Conservation (phyloP, 2,888 invertebrate genomes). For the Ormyrus rosae region DNA sequence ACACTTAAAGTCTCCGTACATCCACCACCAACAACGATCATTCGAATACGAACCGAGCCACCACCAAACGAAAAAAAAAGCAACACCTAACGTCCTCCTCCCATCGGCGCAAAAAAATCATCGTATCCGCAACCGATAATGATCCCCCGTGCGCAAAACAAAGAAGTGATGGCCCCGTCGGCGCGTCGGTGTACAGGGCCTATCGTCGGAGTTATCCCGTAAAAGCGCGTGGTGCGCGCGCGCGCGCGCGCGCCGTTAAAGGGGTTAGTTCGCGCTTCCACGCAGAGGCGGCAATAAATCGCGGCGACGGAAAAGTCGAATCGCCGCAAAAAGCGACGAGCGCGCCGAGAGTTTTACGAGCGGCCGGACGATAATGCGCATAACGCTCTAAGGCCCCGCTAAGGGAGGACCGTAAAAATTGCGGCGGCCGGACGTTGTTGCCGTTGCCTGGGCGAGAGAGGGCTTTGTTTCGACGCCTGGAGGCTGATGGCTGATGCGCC, state of each 20-base stretch:
- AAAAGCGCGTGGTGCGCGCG: background rate
- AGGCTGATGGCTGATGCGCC: background rate
- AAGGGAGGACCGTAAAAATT: slow-evolving; percentile 31
- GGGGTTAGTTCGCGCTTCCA: background rate
- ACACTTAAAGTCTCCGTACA: too few species aligned
- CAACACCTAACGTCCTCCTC: too few species aligned
- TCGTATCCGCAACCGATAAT: background rate
- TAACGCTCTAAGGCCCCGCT: background rate
- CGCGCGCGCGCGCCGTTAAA: background rate
- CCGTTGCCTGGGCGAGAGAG: background rate
- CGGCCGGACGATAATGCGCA: slow-evolving; percentile 13
- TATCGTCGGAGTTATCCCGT: background rate
- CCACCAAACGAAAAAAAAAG: background rate
- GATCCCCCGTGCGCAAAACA: too few species aligned
- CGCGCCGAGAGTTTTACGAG: slow-evolving; percentile 42
- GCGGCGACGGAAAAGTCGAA: slow-evolving; percentile 35
- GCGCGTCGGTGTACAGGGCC: too few species aligned
- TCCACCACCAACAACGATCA: too few species aligned
- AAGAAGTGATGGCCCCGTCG: too few species aligned
- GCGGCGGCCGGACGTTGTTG: background rate
- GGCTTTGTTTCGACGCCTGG: slow-evolving; percentile 20
- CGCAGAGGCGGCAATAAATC: slow-evolving; percentile 33
- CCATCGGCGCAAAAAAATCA: background rate
- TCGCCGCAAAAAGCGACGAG: slow-evolving; percentile 46
- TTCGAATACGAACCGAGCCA: too few species aligned